Evolutionary conservation across 2,888 invertebrate species (phyloP).

Genomic region (Trichopria drosophilae): DNA sequence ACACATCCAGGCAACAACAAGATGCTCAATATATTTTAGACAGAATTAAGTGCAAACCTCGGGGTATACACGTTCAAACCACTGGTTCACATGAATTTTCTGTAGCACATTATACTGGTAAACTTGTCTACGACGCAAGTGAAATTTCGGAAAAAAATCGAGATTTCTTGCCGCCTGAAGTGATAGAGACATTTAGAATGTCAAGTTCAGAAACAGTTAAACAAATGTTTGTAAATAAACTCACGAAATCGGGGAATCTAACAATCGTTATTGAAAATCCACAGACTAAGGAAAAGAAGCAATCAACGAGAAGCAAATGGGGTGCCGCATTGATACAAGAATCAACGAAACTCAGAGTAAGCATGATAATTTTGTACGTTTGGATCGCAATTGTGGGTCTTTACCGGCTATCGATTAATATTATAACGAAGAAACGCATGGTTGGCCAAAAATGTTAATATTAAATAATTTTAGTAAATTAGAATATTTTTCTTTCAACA

Average conservation of each 20-base stretch:
- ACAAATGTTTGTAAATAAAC: conserved; percentile 79
- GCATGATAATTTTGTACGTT: no score
- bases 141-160: conserved; percentile 88
- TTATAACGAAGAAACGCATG: no score
- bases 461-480: no score
- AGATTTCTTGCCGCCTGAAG: conserved; percentile 87
- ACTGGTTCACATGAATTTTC: conserved; percentile 73
- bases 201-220: conserved; percentile 73
- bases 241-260: conserved; percentile 84
- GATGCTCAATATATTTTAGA: conserved; percentile 74
- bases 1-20: conserved; percentile 76
- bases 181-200: conserved; percentile 81
- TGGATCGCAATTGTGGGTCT: no score
- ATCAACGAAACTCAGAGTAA: conserved; percentile 63
- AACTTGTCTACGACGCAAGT: conserved; percentile 79
- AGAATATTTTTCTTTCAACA: conserved; percentile 53
- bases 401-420: no score
- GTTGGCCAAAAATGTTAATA: no score
- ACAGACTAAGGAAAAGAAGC: conserved; percentile 41
- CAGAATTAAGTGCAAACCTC: conserved; percentile 60
- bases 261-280: conserved; percentile 60
- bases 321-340: conserved; percentile 61
- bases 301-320: conserved; percentile 56
- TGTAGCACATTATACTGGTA: conserved; percentile 89
- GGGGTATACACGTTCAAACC: conserved; percentile 63